phyloP scores from a whole-genome alignment of 2,888 invertebrate species.

The Drosophila yooni region DNA sequence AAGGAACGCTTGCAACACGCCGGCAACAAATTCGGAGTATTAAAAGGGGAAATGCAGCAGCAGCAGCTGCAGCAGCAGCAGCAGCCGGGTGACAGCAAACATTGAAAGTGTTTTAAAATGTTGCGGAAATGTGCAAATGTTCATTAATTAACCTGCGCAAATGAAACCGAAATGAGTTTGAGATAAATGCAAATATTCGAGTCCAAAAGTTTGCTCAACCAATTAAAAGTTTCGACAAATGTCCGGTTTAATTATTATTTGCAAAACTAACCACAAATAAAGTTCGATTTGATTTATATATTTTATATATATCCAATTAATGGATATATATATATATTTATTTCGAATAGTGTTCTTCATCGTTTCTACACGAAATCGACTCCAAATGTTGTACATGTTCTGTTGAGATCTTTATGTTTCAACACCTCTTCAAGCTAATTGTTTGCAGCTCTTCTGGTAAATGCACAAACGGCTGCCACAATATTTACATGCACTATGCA shows the following conservation, averaged over 20 bases:
- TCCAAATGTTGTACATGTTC: neutral
- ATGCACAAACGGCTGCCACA: slow-evolving; percentile 27
- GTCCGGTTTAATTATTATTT: no score
- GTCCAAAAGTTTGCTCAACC: neutral
- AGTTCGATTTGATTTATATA: no score
- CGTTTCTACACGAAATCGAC: neutral
- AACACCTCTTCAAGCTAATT: slow-evolving; percentile 1
- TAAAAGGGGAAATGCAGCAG: slow-evolving; percentile 44
- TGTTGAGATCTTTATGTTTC: neutral
- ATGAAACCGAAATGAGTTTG: slow-evolving; percentile 11
- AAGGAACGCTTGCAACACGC: slow-evolving; percentile 19
- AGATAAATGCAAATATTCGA: slow-evolving; percentile 7
- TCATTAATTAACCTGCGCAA: slow-evolving; percentile 21
- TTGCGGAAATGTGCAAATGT: slow-evolving; percentile 4
- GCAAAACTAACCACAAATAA: no score
- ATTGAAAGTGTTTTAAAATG: slow-evolving; percentile 66
- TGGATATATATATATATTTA: neutral
- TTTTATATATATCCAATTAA: neutral
- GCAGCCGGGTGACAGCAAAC: slow-evolving; percentile 60
- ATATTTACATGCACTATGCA: slow-evolving; percentile 58
- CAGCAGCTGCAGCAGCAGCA: slow-evolving; percentile 37
- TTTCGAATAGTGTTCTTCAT: neutral
- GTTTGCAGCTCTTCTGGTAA: slow-evolving; percentile 24
- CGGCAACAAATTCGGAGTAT: slow-evolving; percentile 20
- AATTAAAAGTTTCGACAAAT: neutral